phyloP scores from a whole-genome alignment of 2,888 invertebrate species.

The Eulithis prunata region DNA sequence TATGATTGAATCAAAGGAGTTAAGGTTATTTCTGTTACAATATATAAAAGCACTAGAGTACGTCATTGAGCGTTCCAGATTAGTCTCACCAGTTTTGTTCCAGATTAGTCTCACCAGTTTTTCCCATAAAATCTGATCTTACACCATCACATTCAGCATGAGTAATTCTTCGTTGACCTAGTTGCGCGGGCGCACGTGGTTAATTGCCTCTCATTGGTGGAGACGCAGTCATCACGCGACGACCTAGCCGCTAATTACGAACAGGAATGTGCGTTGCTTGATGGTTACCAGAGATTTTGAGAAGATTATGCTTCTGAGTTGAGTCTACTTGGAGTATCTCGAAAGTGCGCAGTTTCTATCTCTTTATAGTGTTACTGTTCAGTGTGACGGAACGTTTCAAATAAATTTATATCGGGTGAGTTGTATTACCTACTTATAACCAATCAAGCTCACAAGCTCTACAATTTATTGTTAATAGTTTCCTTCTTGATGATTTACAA shows the following conservation, averaged over 20 bases:
- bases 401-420: conserved; percentile 23
- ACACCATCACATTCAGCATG: conserved; percentile 46
- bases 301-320: conserved; percentile 1
- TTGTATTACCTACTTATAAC: neutral
- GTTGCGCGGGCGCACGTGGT: conserved; percentile 57
- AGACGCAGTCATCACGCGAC: conserved; percentile 55
- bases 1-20: no score
- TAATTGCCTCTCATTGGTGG: conserved; percentile 69
- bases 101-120: conserved; percentile 19
- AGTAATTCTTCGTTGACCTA: conserved; percentile 67
- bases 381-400: conserved; percentile 12
- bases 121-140: conserved; percentile 17
- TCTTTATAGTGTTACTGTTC: neutral
- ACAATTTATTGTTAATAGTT: no score
- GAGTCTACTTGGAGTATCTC: neutral
- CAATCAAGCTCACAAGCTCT: no score
- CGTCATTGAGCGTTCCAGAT: conserved; percentile 6
- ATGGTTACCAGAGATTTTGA: conserved; percentile 19
- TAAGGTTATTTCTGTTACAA: no score
- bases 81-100: conserved; percentile 14
- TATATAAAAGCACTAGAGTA: no score
- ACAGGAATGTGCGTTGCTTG: conserved; percentile 33
- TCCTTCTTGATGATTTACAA: no score
- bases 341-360: neutral
- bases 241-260: conserved; percentile 64